A percentile compares a stretch with the other conserved stretches of the same genome.
Evolutionary conservation across 2,113 vertebrate genomes (phyloP).

Genomic region (Oreochromis aureus): DNA sequence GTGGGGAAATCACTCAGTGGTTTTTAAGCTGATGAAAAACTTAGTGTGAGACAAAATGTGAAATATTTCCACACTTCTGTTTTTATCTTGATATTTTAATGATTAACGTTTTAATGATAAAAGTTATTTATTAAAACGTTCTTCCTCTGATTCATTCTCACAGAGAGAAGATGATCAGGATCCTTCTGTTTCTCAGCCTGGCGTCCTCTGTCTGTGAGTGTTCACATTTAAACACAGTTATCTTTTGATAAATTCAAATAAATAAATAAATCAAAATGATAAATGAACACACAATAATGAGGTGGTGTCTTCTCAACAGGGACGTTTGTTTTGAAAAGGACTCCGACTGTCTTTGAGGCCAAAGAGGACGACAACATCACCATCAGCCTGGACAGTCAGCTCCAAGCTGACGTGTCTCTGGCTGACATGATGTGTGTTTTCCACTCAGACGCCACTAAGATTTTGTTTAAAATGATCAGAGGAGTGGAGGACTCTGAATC

Average conservation of each 20-base stretch:
- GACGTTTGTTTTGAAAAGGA: too few relatives aligned
- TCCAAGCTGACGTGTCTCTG: too few relatives aligned
- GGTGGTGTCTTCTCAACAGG: not conserved
- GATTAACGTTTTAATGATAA: rapidly evolving
- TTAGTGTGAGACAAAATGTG: not conserved
- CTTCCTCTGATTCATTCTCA: not conserved
- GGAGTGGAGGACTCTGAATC: too few relatives aligned
- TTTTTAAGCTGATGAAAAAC: rapidly evolving
- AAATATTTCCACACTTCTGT: not conserved
- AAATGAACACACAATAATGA: not conserved
- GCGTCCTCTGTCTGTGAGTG: not conserved
- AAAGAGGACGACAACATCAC: too few relatives aligned
- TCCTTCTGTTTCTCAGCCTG: not conserved
- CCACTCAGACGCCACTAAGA: too few relatives aligned
- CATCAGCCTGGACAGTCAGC: too few relatives aligned
- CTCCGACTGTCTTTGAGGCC: too few relatives aligned
- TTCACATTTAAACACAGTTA: rapidly evolving
- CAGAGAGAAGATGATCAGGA: not conserved
- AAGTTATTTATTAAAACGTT: not conserved
- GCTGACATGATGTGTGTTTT: too few relatives aligned
- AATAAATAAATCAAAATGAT: rapidly evolving
- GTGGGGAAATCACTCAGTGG: not conserved
- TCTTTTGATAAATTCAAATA: not conserved
- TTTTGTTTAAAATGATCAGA: too few relatives aligned
- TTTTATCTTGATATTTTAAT: rapidly evolving